Evolutionary conservation across 2,113 vertebrate genomes (phyloP).

Genomic region (Heterotis niloticus): DNA sequence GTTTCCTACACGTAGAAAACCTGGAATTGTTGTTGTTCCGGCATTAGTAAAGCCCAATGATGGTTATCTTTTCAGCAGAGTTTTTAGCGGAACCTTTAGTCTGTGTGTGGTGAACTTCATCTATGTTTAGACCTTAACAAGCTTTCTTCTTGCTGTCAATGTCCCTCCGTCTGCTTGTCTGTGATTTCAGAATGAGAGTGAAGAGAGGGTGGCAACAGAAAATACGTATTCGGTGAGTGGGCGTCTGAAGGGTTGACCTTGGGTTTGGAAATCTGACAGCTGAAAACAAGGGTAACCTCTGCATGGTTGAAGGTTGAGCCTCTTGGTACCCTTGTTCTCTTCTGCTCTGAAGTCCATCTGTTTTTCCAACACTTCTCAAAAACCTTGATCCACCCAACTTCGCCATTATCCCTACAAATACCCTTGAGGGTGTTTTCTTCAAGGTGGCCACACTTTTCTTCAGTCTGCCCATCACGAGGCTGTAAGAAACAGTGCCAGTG

Average conservation of each 20-base stretch:
- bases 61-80: neutral
- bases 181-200: conserved; percentile 47
- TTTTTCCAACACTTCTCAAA: neutral
- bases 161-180: conserved; percentile 44
- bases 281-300: conserved; percentile 13
- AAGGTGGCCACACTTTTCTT: neutral
- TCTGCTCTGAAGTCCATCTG: neutral
- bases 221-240: conserved; percentile 58
- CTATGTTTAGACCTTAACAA: neutral
- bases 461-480: neutral
- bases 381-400: neutral
- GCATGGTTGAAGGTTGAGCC: neutral
- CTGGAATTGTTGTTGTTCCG: neutral
- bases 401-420: neutral
- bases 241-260: conserved; percentile 18
- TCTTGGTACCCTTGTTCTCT: neutral
- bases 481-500: neutral
- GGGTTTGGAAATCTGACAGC: neutral
- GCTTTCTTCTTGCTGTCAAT: conserved; percentile 23
- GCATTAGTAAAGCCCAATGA: neutral
- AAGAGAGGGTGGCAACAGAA: conserved; percentile 50
- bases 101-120: neutral
- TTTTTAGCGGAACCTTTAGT: neutral
- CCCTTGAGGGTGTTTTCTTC: neutral
- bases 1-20: neutral